Conservation (phyloP, 2,888 invertebrate species). For the Sympetrum striolatum region DNA sequence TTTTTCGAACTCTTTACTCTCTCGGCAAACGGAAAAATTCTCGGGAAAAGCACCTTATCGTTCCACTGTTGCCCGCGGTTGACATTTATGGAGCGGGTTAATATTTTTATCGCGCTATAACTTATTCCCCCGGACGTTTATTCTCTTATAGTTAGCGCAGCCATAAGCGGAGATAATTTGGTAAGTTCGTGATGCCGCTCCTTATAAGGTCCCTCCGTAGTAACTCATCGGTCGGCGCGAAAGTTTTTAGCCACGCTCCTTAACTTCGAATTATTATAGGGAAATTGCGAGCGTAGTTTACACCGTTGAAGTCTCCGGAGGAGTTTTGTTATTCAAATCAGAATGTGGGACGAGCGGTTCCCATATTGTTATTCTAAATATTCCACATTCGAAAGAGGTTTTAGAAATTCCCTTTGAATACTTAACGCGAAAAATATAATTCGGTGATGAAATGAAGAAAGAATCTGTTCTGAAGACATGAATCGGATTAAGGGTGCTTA, state of each 20-base stretch:
- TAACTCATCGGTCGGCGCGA: background rate
- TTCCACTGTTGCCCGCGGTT: background rate
- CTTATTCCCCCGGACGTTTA: background rate
- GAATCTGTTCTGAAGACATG: too few relatives aligned
- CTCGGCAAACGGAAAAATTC: background rate
- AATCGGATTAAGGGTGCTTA: too few relatives aligned
- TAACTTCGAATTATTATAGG: too few relatives aligned
- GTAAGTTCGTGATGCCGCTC: background rate
- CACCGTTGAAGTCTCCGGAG: too few relatives aligned
- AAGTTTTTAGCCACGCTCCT: background rate
- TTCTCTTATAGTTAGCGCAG: background rate
- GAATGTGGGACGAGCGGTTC: too few relatives aligned
- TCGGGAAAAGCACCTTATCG: background rate
- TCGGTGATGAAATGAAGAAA: too few relatives aligned
- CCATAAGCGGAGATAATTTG: background rate
- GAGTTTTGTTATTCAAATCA: too few relatives aligned
- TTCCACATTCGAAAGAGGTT: too few relatives aligned
- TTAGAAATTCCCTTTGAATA: too few relatives aligned
- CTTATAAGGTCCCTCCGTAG: background rate
- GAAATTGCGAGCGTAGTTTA: too few relatives aligned
- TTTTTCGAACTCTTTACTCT: background rate
- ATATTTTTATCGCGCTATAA: background rate
- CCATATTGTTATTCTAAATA: too few relatives aligned
- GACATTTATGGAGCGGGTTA: background rate
- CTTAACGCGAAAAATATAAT: too few relatives aligned